Base-by-base conservation (phyloP, 2,888 invertebrate species). In the Nomada fabriciana region DNA sequence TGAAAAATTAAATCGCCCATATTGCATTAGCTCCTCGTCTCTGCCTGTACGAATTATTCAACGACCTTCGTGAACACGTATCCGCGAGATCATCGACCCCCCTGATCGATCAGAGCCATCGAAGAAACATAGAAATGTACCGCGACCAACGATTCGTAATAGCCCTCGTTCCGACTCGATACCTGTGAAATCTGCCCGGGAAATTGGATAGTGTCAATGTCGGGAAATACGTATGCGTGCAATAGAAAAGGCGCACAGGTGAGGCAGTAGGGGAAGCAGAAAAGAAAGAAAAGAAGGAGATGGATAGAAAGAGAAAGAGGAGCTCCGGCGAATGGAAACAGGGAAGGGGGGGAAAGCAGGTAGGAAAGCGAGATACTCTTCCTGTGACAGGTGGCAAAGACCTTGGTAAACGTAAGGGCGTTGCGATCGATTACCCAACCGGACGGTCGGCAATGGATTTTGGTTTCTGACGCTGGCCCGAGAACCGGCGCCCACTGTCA, bases 401-500 rank as follows among this genome's bases (percentile, higher is more conserved):
- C 91, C 91, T 91, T 91, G 91, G 90, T 86, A 86, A 89, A 83
- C 76, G 82, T 87, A 88, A 88, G 88, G 86, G 88, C 82, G 86
- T 89, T 83, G 88, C 91, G 90, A 91, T 90, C 91, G 90, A 91
- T 91, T 91, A 90, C 88, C 91, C 90, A 91, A 91, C 89, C 85
- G 80, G 76, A 73, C 50, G 60, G 50, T 60, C 64, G 79, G 18
- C 10, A 81, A 83, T 86, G 79, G 86, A 89, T 90, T 90, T 89
- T 82, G 80, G 82, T 86, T 83, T 69, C 77, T 42, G 67, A 69
- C 43, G 61, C 60, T 7, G 63, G 43, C 64, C 42, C 64, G 69
- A 55, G 76, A 65, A 81, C 64, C 82, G 80, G 83, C 74, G 83
- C 81, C 77, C 84, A 65, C 72, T 60, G 84, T 68, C 80, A 84